phyloP scores from a whole-genome alignment of 2,888 invertebrate species.

The Cristatella mucedo region DNA sequence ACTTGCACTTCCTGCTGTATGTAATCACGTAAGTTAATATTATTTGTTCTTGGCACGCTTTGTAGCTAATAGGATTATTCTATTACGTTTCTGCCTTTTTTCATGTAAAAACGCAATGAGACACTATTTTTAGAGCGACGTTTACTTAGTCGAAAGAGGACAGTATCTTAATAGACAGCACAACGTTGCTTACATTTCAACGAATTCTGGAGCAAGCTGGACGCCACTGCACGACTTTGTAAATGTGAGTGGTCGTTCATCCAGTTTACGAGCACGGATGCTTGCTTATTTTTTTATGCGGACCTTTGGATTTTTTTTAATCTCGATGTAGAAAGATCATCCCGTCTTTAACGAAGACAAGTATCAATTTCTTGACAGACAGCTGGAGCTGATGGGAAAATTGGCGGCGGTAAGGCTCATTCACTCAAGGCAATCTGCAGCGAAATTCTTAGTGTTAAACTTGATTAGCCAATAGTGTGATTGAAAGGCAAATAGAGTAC shows the following conservation, averaged over 20 bases:
- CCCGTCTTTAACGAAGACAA: constrained; percentile 18
- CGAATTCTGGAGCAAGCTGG: constrained; percentile 24
- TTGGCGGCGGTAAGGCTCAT: constrained; percentile 34
- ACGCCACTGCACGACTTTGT: constrained; percentile 27
- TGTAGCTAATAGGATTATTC: no score
- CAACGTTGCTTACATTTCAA: constrained; percentile 31
- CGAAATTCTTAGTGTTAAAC: no score
- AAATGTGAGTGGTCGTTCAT: constrained; percentile 11
- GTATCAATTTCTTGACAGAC: constrained; percentile 32
- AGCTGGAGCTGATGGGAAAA: constrained; percentile 31
- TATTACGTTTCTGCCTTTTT: no score
- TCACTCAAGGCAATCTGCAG: no score
- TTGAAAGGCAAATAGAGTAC: no score
- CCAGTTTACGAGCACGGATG: not conserved
- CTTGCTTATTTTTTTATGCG: no score
- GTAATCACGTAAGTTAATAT: no score
- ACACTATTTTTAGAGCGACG: constrained; percentile 27
- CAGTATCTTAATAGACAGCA: constrained; percentile 26
- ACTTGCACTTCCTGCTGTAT: no score
- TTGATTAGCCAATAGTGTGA: no score
- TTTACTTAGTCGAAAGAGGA: constrained; percentile 33
- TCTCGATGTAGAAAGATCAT: not conserved
- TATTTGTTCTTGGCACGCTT: no score
- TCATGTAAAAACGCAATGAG: no score
- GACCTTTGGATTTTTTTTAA: not conserved